Base-by-base conservation (phyloP, 2,888 invertebrate species). In the Laothoe populi region DNA sequence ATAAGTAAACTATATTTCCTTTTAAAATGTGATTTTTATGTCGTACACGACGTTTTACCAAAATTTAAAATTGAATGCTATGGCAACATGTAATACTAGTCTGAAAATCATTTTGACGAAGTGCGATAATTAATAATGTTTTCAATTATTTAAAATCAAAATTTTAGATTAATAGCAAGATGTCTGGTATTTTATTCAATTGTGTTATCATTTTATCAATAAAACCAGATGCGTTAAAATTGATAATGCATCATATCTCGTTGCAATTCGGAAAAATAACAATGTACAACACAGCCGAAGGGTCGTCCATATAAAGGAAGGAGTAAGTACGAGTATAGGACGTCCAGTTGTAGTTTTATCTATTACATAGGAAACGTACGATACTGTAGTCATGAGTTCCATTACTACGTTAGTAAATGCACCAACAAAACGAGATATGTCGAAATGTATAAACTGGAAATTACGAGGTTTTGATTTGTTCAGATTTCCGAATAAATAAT, bases 401-500 rank as follows among this genome's bases (percentile, higher is more conserved):
- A 3, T 16, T 31, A 13, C 16, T 31, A 10, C 31, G 5, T 49
- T 16, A 31, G 10, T 53, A 53, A 53, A 53, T 35, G 31, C 53
- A 53, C 19, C 16, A 53, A 35, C 53, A 53, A 5, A 11, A 19
- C 31, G 11, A 19, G 11, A 53, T 13, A 13, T 53, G 11, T 1
- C 19, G 5, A 10, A 31, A 0, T 31, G 16, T 13, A 0, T 11
- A 31, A 49, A 53, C 31, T 8, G 19, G 46, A 19, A 53, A 53
- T 35, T 35, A 19, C 10, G 19, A 11, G 5, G 4, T 19, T 19
- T 11, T 2, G 46, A 3, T 23, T 35, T 11, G 35, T 53, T 35
- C 31, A 16, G 31, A 53, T 35, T 53, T 35, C 31, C 53, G 16
- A 35, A 31, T 35, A 53, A 53, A 53, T 53, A 35, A 53, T 53